Base-by-base conservation (phyloP, 2,113 vertebrate genomes). In the Carassius carassius region DNA sequence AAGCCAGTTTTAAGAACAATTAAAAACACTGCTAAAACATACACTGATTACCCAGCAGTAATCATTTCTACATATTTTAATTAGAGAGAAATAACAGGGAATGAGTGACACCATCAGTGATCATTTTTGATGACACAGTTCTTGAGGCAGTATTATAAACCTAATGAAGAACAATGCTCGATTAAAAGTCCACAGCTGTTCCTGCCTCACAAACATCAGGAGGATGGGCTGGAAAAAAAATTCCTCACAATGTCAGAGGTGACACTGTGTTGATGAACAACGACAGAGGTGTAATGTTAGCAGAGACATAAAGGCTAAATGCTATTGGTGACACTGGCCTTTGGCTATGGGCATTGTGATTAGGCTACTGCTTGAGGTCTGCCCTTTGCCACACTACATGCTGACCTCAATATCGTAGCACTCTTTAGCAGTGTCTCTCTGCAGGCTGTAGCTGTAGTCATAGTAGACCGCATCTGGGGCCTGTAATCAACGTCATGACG, bases 201-300 rank as follows among this genome's bases (percentile, higher is more conserved):
- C 14, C 9, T 19, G 23, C 23, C 17, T 65, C 25, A 67, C 17
- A 81, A 65, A 72, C 32, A 41, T 19, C 62, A 35, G 78, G 78
- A 81, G 23, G 23, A 81, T 51, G 62, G 14, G 60, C 23, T 25
- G 14, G 58, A 69, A 69, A 49, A 69, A 49, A 47, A 51, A 69
- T 23, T 21, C 29, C 80, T 60, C 56, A 60, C 56, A 51, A 72
- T 82, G 79, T 81, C 79, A 67, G 79, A 69, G 79, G 63, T 81
- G 79, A 54, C 41, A 51, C 41, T 51, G 49, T 72, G 47, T 29
- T 10, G 44, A 81, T 32, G 80, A 82, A 49, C 67, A 23, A 69
- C 29, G 25, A 54, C 23, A 56, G 25, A 49, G 29, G 76, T 37
- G 49, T 37, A 72, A 82, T 58, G 47, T 37, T 56, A 72, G 8